Conservation (phyloP, 2,888 invertebrate species). For the Ashinkailepas kermadecensis region DNA sequence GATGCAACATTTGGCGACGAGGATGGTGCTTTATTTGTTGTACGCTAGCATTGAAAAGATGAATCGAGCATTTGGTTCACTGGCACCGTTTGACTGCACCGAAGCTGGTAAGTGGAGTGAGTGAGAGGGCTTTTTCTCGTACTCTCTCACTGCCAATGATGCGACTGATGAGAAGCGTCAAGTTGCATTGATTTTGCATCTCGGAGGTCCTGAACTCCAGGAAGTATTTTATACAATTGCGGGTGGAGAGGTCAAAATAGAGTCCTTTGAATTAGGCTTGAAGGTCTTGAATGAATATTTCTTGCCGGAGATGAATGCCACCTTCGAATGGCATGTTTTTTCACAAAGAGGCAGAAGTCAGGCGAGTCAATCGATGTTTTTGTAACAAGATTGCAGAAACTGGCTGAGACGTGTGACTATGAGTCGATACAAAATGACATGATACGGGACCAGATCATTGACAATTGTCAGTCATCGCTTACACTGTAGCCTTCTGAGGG, state of each 20-base stretch:
- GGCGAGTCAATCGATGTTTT: not conserved
- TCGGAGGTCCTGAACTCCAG: not conserved
- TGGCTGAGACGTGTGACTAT: not conserved
- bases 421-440: not conserved
- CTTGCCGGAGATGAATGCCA: not conserved
- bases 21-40: not conserved
- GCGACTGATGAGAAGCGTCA: not conserved
- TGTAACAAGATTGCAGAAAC: not conserved
- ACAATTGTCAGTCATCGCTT: not conserved
- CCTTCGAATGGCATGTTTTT: not conserved
- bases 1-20: conserved; percentile 6
- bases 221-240: not conserved
- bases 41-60: not conserved
- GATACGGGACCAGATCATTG: not conserved
- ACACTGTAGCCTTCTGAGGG: not conserved
- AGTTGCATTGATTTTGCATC: not conserved
- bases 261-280: not conserved
- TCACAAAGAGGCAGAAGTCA: not conserved
- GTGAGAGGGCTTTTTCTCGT: not conserved
- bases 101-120: not conserved
- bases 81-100: not conserved
- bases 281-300: not conserved
- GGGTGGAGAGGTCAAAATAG: not conserved
- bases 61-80: not conserved
- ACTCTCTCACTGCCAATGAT: not conserved